Evolutionary conservation across 2,113 vertebrate species (phyloP).

Genomic region (Okapia johnstoni): DNA sequence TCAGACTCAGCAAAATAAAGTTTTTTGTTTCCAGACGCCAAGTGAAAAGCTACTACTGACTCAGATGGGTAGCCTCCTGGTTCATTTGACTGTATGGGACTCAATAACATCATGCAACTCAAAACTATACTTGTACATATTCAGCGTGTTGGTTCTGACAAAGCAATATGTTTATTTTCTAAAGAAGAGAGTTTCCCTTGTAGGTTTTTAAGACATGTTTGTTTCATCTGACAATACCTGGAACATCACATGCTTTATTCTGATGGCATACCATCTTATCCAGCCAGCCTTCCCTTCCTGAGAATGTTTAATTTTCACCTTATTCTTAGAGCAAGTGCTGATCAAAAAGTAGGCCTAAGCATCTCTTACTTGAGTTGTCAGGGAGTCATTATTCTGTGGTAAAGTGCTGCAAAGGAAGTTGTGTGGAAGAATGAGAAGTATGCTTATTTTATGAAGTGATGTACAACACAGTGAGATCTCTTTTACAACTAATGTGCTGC

Average conservation of each 20-base stretch:
- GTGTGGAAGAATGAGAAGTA: neutral
- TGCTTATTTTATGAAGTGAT: constrained; percentile 17
- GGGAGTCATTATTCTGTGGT: neutral
- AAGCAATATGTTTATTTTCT: neutral
- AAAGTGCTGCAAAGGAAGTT: neutral
- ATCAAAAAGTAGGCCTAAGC: neutral
- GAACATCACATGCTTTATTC: neutral
- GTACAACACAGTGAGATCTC: neutral
- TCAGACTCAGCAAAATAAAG: neutral
- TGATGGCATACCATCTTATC: neutral
- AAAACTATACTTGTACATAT: neutral
- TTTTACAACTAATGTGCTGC: constrained; percentile 17
- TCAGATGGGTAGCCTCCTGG: neutral
- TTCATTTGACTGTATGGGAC: neutral
- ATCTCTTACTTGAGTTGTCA: neutral
- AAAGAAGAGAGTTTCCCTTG: neutral
- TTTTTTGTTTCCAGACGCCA: neutral
- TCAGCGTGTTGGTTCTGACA: neutral
- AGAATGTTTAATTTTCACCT: neutral
- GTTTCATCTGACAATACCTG: neutral
- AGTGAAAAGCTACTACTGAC: neutral
- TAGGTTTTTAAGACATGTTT: neutral
- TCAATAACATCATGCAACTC: neutral
- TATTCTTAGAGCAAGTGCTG: neutral
- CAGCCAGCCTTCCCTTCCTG: neutral